phyloP scores from a whole-genome alignment of 2,888 invertebrate genomes.

The Phalera bucephala region DNA sequence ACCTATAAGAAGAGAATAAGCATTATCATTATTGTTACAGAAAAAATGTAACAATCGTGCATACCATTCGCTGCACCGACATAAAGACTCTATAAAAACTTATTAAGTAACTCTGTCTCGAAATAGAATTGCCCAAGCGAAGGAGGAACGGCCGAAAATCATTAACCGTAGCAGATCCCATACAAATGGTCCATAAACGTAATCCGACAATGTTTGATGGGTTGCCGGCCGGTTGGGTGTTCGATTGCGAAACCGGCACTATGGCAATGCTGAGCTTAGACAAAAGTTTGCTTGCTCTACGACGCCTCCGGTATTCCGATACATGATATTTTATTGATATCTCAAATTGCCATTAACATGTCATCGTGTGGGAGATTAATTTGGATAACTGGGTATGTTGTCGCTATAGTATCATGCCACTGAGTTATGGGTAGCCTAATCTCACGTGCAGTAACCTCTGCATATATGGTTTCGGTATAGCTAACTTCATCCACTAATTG shows the following conservation, averaged over 20 bases:
- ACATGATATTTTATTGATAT: not conserved
- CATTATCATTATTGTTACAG: not conserved
- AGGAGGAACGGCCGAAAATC: slow-evolving; percentile 58
- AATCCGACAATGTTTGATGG: slow-evolving; percentile 75
- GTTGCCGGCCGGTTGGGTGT: slow-evolving; percentile 39
- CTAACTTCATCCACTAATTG: no score
- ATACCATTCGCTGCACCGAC: slow-evolving; percentile 1
- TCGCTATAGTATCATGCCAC: no score
- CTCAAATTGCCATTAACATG: not conserved
- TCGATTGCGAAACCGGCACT: slow-evolving; percentile 53
- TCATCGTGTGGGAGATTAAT: not conserved
- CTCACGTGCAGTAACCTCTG: no score
- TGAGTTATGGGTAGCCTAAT: no score
- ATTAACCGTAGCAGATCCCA: slow-evolving; percentile 72
- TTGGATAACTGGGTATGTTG: no score
- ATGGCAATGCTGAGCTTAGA: slow-evolving; percentile 30
- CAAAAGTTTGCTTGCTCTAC: slow-evolving; percentile 29
- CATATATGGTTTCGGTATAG: no score
- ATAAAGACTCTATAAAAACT: slow-evolving; percentile 43
- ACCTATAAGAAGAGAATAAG: no score
- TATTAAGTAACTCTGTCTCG: slow-evolving; percentile 48
- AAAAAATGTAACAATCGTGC: slow-evolving; percentile 6
- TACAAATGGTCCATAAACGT: slow-evolving; percentile 75
- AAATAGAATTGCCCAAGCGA: slow-evolving; percentile 57
- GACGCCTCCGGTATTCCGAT: not conserved